These are phyloP conservation scores for Heteronetta atricapilla DNA, from an alignment of 2,113 vertebrate species.

Conservation along the genomic window DNA sequence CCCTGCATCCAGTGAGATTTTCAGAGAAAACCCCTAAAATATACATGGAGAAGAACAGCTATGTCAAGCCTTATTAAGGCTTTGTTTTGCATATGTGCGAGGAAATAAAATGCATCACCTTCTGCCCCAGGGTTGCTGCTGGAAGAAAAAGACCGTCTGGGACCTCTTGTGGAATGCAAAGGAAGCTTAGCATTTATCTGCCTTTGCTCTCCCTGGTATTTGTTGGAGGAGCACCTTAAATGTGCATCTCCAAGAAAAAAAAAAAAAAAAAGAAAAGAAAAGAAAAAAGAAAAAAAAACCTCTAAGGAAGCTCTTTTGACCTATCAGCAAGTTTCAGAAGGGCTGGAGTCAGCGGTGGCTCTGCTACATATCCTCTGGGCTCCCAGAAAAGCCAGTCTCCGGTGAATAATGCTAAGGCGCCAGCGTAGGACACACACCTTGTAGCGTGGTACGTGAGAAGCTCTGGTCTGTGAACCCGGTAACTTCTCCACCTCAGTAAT, in stretches of 20 bases:
- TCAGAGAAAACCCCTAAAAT: background rate
- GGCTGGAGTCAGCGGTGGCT: background rate
- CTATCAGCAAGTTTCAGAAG: background rate
- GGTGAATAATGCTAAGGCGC: background rate
- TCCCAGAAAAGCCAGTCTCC: background rate
- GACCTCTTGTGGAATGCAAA: slow-evolving; percentile 66
- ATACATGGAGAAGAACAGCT: background rate
- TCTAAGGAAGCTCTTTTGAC: background rate
- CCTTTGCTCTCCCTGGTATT: background rate
- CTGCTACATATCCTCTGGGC: background rate
- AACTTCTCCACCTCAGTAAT: background rate
- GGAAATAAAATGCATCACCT: slow-evolving; percentile 39
- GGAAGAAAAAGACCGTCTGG: slow-evolving; percentile 61
- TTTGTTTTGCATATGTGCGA: slow-evolving; percentile 15
- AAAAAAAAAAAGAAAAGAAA: background rate
- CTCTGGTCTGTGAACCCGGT: background rate
- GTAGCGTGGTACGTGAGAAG: background rate
- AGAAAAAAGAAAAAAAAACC: background rate
- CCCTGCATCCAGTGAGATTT: background rate
- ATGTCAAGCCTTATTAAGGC: background rate
- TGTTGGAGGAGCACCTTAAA: slow-evolving; percentile 10
- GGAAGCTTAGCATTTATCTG: slow-evolving; percentile 58
- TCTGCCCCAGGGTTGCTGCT: slow-evolving; percentile 40
- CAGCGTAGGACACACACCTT: background rate
- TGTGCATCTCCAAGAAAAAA: background rate